A percentile compares a stretch with the other conserved stretches of the same genome.
phyloP scores from a whole-genome alignment of 2,113 vertebrate species.

The Odocoileus virginianus region DNA sequence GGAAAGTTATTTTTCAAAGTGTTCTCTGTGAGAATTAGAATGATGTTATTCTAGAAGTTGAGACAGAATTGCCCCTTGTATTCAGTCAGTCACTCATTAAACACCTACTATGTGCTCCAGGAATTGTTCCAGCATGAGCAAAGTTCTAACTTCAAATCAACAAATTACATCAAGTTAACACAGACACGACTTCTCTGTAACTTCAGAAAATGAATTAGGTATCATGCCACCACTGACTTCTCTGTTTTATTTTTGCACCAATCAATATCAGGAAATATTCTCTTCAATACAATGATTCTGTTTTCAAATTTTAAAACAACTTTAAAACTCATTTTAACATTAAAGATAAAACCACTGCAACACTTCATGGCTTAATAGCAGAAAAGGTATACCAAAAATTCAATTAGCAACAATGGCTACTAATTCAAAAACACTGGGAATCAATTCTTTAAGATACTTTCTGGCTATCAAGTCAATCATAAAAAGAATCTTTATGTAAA shows the following conservation, averaged over 20 bases:
- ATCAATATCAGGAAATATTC: neutral
- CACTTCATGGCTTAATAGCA: neutral
- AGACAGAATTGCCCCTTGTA: neutral
- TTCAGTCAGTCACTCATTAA: constrained; percentile 26
- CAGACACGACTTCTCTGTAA: neutral
- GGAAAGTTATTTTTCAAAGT: constrained; percentile 28
- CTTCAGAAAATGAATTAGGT: neutral
- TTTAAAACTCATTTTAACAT: constrained; percentile 9
- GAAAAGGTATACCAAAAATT: neutral
- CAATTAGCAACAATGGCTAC: neutral
- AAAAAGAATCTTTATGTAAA: neutral
- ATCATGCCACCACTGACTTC: neutral
- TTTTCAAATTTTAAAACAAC: constrained; percentile 21
- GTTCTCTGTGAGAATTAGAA: neutral
- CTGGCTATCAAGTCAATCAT: neutral
- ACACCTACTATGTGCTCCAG: neutral
- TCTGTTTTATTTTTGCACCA: neutral
- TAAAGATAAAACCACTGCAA: neutral
- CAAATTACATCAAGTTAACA: constrained; percentile 26
- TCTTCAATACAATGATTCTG: neutral
- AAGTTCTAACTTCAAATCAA: constrained; percentile 44
- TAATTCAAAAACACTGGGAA: neutral
- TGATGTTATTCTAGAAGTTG: neutral
- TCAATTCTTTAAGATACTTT: neutral
- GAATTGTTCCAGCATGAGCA: neutral